Conservation (phyloP, 2,797 vertebrate genomes). For the Notoglanidium macrostoma region DNA sequence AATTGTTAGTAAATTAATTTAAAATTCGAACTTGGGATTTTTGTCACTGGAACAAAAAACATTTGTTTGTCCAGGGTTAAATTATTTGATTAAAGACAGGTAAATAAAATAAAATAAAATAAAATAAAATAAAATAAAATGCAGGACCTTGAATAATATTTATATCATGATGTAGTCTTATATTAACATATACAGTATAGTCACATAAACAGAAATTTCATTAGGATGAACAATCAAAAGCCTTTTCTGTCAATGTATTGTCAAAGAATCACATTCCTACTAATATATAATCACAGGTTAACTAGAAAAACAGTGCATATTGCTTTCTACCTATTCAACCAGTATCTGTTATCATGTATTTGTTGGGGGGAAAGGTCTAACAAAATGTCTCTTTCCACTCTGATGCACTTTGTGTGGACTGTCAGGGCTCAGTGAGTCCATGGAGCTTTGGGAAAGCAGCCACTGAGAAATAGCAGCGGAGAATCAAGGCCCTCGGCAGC, state of each 20-base stretch:
- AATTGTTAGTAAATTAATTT: conserved; percentile 59
- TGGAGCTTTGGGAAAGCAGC: conserved; percentile 66
- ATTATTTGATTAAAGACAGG: conserved; percentile 60
- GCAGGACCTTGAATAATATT: background rate
- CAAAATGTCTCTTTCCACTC: conserved; percentile 64
- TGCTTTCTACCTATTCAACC: background rate
- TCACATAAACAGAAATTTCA: background rate
- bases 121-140: background rate
- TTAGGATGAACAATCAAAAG: background rate
- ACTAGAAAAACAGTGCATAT: background rate
- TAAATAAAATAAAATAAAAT: conserved; percentile 19
- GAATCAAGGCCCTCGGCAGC: conserved; percentile 47
- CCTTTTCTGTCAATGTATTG: background rate
- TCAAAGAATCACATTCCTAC: background rate
- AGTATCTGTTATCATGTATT: conserved; percentile 55
- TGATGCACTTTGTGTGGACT: conserved; percentile 62
- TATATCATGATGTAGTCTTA: background rate
- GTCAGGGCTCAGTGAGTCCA: conserved; percentile 70
- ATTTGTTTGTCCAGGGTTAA: conserved; percentile 39
- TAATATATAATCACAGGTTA: background rate
- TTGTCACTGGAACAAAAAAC: conserved; percentile 55
- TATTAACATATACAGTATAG: background rate
- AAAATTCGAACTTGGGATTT: conserved; percentile 23
- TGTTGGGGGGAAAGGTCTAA: conserved; percentile 62
- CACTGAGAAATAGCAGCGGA: conserved; percentile 61